These are phyloP conservation scores for Isurus oxyrinchus DNA, from an alignment of 2,113 vertebrate genomes.

Conservation along the genomic window DNA sequence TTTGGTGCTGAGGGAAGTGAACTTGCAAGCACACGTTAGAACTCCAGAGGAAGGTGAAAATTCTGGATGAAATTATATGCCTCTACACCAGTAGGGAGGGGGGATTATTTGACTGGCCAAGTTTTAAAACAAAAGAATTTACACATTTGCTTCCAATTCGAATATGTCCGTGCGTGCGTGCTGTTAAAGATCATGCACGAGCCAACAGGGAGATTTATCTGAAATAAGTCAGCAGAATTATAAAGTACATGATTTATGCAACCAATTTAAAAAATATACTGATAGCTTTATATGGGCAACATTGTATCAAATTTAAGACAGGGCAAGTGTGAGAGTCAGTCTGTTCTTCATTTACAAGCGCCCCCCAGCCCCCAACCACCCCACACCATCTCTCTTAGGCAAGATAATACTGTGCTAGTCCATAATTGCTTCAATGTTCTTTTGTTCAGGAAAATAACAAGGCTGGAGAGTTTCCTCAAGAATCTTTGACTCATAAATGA, in stretches of 20 bases:
- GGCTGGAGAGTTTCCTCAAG: conserved; percentile 19
- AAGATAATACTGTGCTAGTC: not conserved
- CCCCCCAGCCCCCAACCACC: too few species aligned
- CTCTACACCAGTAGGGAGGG: too few species aligned
- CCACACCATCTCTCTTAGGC: not conserved
- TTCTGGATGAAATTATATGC: not conserved
- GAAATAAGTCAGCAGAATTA: not conserved
- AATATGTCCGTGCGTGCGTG: not conserved
- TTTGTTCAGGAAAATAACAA: conserved; percentile 28
- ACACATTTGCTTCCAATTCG: not conserved
- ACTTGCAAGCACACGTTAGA: not conserved
- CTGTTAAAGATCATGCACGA: not conserved
- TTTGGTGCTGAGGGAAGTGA: not conserved
- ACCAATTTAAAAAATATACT: not conserved
- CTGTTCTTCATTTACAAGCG: not conserved
- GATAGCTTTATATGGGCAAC: not conserved
- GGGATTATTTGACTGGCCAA: not conserved
- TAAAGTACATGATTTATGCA: not conserved
- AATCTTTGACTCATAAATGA: conserved; percentile 36
- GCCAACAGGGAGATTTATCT: not conserved
- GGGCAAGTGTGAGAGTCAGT: not conserved
- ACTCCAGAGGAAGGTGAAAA: not conserved
- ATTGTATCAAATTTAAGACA: too few species aligned
- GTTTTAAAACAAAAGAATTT: conserved; percentile 21
- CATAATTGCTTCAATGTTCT: not conserved